Conservation (phyloP, 92 coral and sea anemone genomes). For the Galaxea fascicularis region DNA sequence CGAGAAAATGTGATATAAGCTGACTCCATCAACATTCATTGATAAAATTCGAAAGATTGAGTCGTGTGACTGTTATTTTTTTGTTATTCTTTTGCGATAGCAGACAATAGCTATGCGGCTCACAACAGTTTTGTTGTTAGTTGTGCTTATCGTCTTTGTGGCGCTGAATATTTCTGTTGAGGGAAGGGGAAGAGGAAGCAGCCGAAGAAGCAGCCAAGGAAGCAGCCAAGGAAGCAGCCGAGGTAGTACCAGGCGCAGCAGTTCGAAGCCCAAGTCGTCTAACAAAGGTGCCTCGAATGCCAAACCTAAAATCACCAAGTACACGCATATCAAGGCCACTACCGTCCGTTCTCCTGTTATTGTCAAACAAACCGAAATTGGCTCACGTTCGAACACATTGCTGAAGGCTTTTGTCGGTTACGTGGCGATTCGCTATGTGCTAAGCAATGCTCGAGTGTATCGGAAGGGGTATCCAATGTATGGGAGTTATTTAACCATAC, state of each 20-base stretch:
- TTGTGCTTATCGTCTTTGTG: not conserved
- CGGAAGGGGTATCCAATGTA: slow-evolving; percentile 33
- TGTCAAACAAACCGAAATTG: not conserved
- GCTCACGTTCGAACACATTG: not conserved
- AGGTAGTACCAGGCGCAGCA: not conserved
- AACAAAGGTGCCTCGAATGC: not conserved
- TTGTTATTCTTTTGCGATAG: too few species aligned
- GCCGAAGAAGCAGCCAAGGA: not conserved
- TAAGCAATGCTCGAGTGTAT: slow-evolving; percentile 21
- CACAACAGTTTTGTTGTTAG: not conserved
- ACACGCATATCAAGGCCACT: slow-evolving; percentile 6
- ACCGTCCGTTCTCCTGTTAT: slow-evolving; percentile 3
- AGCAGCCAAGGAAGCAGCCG: not conserved
- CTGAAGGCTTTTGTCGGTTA: not conserved
- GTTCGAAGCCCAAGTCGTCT: not conserved
- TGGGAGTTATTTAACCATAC: slow-evolving; percentile 7
- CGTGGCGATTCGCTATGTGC: not conserved
- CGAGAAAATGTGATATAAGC: too few species aligned
- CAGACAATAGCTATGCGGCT: not conserved
- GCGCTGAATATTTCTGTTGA: not conserved
- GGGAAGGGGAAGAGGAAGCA: not conserved
- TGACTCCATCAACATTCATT: too few species aligned
- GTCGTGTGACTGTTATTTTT: too few species aligned
- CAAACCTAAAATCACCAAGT: slow-evolving; percentile 5
- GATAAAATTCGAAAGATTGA: too few species aligned